Evolutionary conservation across 2,797 vertebrate genomes (phyloP), one percentile per base, ranked within the genome.

Genomic region (Dicrostonyx torquatus): DNA sequence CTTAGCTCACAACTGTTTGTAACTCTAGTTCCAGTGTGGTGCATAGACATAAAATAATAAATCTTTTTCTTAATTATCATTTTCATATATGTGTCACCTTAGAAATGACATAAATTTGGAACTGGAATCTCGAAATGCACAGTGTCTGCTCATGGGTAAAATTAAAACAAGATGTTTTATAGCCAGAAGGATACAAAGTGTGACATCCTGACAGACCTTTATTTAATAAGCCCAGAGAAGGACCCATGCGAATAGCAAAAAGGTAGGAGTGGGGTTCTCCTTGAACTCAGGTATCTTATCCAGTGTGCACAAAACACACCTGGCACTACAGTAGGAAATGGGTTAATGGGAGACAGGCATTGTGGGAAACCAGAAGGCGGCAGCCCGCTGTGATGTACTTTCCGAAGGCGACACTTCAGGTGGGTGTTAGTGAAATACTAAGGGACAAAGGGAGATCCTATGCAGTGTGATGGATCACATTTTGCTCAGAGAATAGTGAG

Each of bases 81-180:
- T 83, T 96, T 95, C 75, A 68, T 34, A 53, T 43, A 31, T 43
- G 40, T n/a, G 15, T 93, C 62, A 66, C 29, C 70, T 89, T 53
- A 72, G 79, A 80, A 53, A 78, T 66, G n/a, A 90, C 53, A 93
- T 82, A 64, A 45, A 82, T 79, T 88, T 95, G 43, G 87, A 95
- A 82, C 14, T n/a, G 66, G 95, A 90, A 93, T 90, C 76, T 45
- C 91, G 55, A 93, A 22, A 90, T 50, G 60, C 58, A 91, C 40
- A 8, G 37, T n/a, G 43, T 12, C 26, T 77, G n/a, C 37, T 78
- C 72, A 45, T 60, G 68, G 17, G 24, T 82, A 96, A 84, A 94
- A 94, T 94, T 43, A 90, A 96, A 92, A 89, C 75, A 85, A 82
- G 73, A 79, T 0, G 0, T 86, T 89, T 86, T 89, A 88, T 37